phyloP scores from a whole-genome alignment of 2,113 vertebrate species.

The Sula dactylatra region DNA sequence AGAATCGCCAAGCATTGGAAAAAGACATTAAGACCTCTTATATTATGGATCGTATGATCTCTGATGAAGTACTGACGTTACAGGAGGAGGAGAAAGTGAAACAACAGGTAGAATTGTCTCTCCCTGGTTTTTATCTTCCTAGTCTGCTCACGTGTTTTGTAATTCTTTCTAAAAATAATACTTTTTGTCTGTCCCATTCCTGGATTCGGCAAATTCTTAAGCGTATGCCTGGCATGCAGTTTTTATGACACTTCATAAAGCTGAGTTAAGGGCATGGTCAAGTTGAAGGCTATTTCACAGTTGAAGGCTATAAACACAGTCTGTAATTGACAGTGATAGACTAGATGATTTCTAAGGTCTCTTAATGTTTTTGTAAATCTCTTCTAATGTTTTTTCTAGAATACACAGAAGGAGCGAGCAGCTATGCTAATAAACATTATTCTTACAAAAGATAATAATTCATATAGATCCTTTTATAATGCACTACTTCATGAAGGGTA shows the following conservation, averaged over 20 bases:
- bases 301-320: neutral
- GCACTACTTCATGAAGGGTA: slow-evolving; percentile 88
- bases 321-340: neutral
- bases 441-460: slow-evolving; percentile 85
- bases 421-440: slow-evolving; percentile 83
- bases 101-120: slow-evolving; percentile 76
- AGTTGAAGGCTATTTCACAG: neutral
- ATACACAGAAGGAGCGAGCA: slow-evolving; percentile 82
- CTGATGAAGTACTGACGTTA: slow-evolving; percentile 80
- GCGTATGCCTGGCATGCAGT: neutral
- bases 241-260: neutral
- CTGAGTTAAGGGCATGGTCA: neutral
- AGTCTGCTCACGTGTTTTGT: neutral
- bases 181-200: neutral
- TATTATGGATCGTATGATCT: slow-evolving; percentile 93
- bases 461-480: slow-evolving; percentile 95
- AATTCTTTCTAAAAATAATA: neutral
- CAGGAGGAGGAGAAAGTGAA: slow-evolving; percentile 86
- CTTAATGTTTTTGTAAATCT: neutral
- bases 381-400: slow-evolving; percentile 64
- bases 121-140: neutral
- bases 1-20: slow-evolving; percentile 79
- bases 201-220: neutral
- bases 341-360: neutral
- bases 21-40: slow-evolving; percentile 89